Percentiles rank a stretch among this genome's conserved stretches.
Conservation (phyloP, 1,140 invertebrate genomes). For the Anoplolepis gracilipes region DNA sequence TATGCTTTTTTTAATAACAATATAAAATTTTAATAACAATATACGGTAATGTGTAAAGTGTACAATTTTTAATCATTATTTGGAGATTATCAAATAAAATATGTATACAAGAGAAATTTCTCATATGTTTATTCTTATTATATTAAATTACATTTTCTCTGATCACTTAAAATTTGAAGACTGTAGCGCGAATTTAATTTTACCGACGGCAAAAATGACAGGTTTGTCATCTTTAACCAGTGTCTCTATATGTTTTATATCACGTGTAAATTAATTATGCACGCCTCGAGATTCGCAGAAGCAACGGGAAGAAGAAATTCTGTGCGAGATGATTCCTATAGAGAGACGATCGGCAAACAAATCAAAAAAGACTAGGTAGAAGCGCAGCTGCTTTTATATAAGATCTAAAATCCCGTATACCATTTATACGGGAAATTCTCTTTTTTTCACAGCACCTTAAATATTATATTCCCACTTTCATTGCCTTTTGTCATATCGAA, state of each 20-base stretch:
- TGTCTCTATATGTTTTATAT: background rate
- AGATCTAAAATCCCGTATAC: background rate
- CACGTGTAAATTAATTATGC: conserved; percentile 15
- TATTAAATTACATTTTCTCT: background rate
- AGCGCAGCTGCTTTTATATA: conserved; percentile 1
- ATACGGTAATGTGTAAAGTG: background rate
- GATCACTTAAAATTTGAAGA: background rate
- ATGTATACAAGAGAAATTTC: background rate
- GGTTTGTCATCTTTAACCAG: conserved; percentile 4
- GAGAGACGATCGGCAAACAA: conserved; percentile 46
- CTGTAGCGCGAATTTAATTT: background rate
- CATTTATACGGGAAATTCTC: background rate
- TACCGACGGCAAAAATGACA: conserved; percentile 30
- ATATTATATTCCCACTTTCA: background rate
- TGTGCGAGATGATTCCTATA: background rate
- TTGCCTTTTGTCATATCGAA: background rate
- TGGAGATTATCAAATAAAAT: background rate
- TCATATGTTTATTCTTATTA: background rate
- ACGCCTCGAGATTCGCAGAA: background rate
- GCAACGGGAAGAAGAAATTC: background rate
- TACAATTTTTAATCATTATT: background rate
- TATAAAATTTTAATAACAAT: background rate
- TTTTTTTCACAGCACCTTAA: background rate
- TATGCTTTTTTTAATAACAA: background rate
- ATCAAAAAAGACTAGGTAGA: conserved; percentile 6